These are phyloP conservation scores for Orussus abietinus DNA, from an alignment of 1,140 invertebrate species.

Conservation along the genomic window DNA sequence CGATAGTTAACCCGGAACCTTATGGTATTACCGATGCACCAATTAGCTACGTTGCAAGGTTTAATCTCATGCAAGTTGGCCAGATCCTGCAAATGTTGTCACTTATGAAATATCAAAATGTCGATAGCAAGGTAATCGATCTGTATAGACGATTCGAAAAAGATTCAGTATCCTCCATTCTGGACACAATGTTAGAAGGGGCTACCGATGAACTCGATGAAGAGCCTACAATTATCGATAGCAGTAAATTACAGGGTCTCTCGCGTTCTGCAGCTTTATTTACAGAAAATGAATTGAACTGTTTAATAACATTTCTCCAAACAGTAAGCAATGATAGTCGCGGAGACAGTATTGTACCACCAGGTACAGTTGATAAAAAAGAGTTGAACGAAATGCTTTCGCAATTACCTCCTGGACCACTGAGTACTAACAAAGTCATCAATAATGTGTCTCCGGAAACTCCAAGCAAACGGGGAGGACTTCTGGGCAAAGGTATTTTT, in stretches of 20 bases:
- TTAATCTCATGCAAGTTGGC: conserved; percentile 88
- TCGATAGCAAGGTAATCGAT: conserved; percentile 68
- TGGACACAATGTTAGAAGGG: conserved; percentile 68
- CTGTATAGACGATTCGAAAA: conserved; percentile 75
- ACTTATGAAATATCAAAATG: conserved; percentile 76
- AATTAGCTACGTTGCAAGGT: conserved; percentile 85
- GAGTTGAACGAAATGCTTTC: conserved; percentile 40
- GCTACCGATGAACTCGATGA: conserved; percentile 56
- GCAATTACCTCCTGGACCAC: conserved; percentile 32
- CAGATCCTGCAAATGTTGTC: conserved; percentile 91
- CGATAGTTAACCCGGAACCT: conserved; percentile 93
- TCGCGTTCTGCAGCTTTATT: conserved; percentile 64
- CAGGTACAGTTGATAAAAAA: conserved; percentile 30
- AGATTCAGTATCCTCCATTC: conserved; percentile 68
- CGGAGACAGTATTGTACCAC: conserved; percentile 10
- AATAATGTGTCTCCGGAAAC: conserved; percentile 34
- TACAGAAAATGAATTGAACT: conserved; percentile 63
- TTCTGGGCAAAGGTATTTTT: conserved; percentile 49
- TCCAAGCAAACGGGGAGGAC: conserved; percentile 32
- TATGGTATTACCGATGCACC: conserved; percentile 93
- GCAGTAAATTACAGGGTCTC: conserved; percentile 60
- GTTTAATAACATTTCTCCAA: conserved; percentile 58
- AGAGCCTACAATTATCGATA: conserved; percentile 55
- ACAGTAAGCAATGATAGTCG: conserved; percentile 22
- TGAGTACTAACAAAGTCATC: conserved; percentile 25